These are phyloP conservation scores for Bufo gargarizans DNA, from an alignment of 2,113 vertebrate genomes.

Conservation along the genomic window DNA sequence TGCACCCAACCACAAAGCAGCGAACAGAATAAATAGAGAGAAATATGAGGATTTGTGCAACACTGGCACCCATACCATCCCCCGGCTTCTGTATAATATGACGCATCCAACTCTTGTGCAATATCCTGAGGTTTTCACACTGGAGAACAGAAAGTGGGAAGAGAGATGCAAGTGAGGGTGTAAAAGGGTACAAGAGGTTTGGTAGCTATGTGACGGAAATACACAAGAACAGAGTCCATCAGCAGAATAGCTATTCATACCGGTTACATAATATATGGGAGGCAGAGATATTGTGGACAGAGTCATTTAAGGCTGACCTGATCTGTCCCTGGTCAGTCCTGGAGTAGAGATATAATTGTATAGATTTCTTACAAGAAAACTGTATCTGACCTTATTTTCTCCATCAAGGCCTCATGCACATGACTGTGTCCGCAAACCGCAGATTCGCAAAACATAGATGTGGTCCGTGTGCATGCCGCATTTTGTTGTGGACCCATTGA, in stretches of 20 bases:
- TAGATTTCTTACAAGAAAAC: too few species aligned
- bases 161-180: slow-evolving; percentile 15
- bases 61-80: not conserved
- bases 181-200: slow-evolving; percentile 20
- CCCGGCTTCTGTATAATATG: slow-evolving; percentile 6
- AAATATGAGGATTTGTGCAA: not conserved
- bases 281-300: not conserved
- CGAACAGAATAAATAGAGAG: not conserved
- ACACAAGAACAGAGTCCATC: slow-evolving; percentile 6
- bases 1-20: not conserved
- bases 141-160: slow-evolving; percentile 55
- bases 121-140: slow-evolving; percentile 44
- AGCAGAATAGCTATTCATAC: not conserved
- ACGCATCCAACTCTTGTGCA: slow-evolving; percentile 21
- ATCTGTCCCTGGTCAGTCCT: not conserved
- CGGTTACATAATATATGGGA: not conserved
- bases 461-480: too few species aligned
- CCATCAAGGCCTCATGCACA: too few species aligned
- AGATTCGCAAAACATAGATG: too few species aligned
- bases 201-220: slow-evolving; percentile 12
- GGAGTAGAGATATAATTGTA: not conserved
- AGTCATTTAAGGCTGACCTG: not conserved
- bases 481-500: too few species aligned
- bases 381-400: too few species aligned
- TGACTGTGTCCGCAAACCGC: too few species aligned